These are phyloP conservation scores for Chaetodon trifascialis DNA, from an alignment of 2,113 vertebrate genomes.

Conservation along the genomic window DNA sequence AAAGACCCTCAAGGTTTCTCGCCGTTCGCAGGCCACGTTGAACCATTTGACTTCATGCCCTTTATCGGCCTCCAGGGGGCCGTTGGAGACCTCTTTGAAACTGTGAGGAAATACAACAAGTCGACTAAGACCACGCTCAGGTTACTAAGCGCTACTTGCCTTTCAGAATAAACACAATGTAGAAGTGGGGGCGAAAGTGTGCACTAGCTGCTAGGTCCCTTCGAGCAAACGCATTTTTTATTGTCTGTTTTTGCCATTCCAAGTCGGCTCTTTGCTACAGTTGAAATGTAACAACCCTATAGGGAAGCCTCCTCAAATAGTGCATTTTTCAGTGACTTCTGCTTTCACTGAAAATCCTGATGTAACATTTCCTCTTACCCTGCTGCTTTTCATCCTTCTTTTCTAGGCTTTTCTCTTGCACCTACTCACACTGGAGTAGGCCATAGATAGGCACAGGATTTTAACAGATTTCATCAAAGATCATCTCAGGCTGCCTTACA, in stretches of 20 bases:
- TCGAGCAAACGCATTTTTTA: constrained; percentile 60
- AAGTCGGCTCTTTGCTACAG: constrained; percentile 47
- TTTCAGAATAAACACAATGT: constrained; percentile 44
- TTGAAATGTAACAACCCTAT: constrained; percentile 54
- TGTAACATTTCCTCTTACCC: constrained; percentile 43
- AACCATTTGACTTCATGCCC: constrained; percentile 71
- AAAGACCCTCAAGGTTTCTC: constrained; percentile 74
- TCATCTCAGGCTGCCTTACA: not conserved
- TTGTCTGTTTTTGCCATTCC: constrained; percentile 72
- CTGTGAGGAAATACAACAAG: constrained; percentile 64
- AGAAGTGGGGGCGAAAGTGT: constrained; percentile 4
- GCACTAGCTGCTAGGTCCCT: constrained; percentile 45
- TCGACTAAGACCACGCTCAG: constrained; percentile 48
- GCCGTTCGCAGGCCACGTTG: constrained; percentile 70
- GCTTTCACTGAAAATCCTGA: constrained; percentile 32
- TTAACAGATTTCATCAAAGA: constrained; percentile 21
- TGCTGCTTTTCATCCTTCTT: constrained; percentile 2
- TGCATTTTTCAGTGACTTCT: constrained; percentile 42
- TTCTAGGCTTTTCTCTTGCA: not conserved
- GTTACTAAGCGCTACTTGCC: constrained; percentile 51
- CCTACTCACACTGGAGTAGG: not conserved
- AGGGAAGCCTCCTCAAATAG: constrained; percentile 47
- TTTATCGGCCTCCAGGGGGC: constrained; percentile 69
- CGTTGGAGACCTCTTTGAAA: constrained; percentile 61
- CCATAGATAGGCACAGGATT: not conserved